Percentiles rank a stretch among this genome's conserved stretches.
Evolutionary conservation across 1,140 invertebrate species (phyloP).

Genomic region (Meloidogyne hapla): DNA sequence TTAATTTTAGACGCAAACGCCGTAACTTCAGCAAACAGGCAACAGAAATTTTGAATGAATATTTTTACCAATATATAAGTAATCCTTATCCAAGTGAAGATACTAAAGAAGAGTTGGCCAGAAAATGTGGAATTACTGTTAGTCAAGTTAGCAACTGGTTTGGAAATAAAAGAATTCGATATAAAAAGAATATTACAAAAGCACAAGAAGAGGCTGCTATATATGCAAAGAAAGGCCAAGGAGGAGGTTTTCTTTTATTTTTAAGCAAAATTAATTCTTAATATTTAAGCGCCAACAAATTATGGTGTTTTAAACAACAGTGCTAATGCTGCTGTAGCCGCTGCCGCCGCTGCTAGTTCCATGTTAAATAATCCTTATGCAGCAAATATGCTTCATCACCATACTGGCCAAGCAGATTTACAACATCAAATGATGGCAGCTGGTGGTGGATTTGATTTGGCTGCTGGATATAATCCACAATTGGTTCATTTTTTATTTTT

Average conservation of each 20-base stretch:
- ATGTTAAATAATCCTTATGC: constrained; percentile 45
- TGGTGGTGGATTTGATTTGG: constrained; percentile 35
- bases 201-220: constrained; percentile 99
- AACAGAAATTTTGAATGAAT: constrained; percentile 98
- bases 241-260: constrained; percentile 1
- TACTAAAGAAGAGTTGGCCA: constrained; percentile 97
- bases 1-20: constrained; percentile 79
- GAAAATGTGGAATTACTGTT: constrained; percentile 98
- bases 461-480: constrained; percentile 37
- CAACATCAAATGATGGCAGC: constrained; percentile 33
- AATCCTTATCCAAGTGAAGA: constrained; percentile 99
- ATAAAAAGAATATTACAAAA: constrained; percentile 99
- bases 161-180: constrained; percentile 98
- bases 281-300: constrained; percentile 38
- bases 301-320: constrained; percentile 52
- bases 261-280: background rate
- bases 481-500: constrained; percentile 19
- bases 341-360: constrained; percentile 44
- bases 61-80: constrained; percentile 33
- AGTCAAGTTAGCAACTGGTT: constrained; percentile 87
- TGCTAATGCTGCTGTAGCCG: constrained; percentile 40
- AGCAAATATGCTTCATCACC: constrained; percentile 24
- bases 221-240: constrained; percentile 86
- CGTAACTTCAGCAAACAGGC: constrained; percentile 99
- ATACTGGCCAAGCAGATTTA: constrained; percentile 25